Conservation (phyloP, 2,888 invertebrate species). For the Diarsia rubi region DNA sequence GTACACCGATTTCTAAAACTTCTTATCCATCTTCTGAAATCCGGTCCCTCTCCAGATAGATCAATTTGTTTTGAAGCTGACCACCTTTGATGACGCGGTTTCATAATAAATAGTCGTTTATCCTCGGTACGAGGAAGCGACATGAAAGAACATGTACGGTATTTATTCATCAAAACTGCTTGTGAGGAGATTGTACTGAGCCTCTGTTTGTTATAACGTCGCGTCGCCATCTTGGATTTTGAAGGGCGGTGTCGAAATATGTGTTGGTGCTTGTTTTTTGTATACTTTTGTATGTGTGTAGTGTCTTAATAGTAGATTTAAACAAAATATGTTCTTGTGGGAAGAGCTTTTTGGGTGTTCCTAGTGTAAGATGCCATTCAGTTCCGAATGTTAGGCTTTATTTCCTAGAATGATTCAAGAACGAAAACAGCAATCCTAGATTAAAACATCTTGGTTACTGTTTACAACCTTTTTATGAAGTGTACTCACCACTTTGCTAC, state of each 20-base stretch:
- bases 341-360: background rate
- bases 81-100: slow-evolving; percentile 68
- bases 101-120: slow-evolving; percentile 68
- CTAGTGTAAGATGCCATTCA: background rate
- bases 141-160: slow-evolving; percentile 63
- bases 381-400: background rate
- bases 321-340: background rate
- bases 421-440: background rate
- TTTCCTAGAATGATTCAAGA: background rate
- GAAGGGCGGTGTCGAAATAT: slow-evolving; percentile 36
- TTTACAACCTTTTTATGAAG: background rate
- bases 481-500: background rate
- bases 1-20: background rate
- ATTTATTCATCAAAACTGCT: slow-evolving; percentile 61
- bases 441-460: background rate
- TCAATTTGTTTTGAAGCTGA: slow-evolving; percentile 68
- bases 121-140: slow-evolving; percentile 58
- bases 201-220: slow-evolving; percentile 26
- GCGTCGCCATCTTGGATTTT: slow-evolving; percentile 33
- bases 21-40: slow-evolving; percentile 43
- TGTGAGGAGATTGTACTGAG: slow-evolving; percentile 37
- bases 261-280: slow-evolving; percentile 24
- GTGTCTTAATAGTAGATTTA: background rate
- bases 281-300: slow-evolving; percentile 4
- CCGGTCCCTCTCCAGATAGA: slow-evolving; percentile 46